Percentiles rank a stretch among this genome's conserved stretches.
phyloP scores from a whole-genome alignment of 2,113 vertebrate genomes.

The Clupea harengus region DNA sequence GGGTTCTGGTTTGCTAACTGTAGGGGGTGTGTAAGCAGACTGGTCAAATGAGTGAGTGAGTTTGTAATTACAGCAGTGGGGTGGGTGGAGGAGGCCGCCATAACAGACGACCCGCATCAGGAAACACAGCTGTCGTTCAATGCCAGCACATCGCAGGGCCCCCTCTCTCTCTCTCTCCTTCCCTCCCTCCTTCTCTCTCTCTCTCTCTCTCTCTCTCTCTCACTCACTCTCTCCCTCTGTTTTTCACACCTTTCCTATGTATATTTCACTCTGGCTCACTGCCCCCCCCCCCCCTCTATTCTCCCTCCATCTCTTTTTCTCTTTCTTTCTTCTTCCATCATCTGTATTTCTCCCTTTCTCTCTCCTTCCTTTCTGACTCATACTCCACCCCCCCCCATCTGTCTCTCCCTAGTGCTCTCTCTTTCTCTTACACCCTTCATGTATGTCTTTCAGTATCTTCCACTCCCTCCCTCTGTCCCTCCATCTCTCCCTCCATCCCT shows the following conservation, averaged over 20 bases:
- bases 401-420: not conserved
- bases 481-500: not conserved
- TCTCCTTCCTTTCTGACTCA: not conserved
- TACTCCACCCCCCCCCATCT: not conserved
- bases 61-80: not conserved
- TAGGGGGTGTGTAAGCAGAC: not conserved
- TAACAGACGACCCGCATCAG: slow-evolving; percentile 49
- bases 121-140: slow-evolving; percentile 31
- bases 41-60: not conserved
- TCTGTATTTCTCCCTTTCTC: too few species aligned
- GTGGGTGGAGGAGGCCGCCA: not conserved
- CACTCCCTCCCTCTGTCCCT: not conserved
- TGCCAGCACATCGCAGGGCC: not conserved
- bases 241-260: not conserved
- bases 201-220: not conserved
- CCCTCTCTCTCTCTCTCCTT: not conserved
- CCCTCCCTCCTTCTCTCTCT: too few species aligned
- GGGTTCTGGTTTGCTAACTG: not conserved
- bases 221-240: not conserved
- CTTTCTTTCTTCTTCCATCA: not conserved
- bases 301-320: not conserved
- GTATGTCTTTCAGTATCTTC: not conserved
- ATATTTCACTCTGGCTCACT: not conserved
- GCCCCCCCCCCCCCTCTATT: too few species aligned
- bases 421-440: not conserved